Evolutionary conservation across 2,797 vertebrate genomes (phyloP), one percentile per base, ranked within the genome.

Genomic region (Benthosema pterotum): DNA sequence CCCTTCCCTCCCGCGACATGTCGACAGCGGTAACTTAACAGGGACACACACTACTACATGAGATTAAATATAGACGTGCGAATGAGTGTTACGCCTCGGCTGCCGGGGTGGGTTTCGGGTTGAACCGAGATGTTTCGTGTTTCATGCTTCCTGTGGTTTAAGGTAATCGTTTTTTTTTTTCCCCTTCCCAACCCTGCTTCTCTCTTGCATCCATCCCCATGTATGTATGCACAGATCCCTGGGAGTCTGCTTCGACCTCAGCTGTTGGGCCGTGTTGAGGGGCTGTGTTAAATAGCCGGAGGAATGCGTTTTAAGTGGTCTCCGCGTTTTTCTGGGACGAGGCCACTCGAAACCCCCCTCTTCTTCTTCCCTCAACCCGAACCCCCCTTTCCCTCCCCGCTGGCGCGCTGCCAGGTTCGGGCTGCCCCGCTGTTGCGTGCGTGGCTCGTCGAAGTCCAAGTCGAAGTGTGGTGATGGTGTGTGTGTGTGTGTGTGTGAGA

Each of bases 291-390:
- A 88, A 87, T 74, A 74, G 86, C 83, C 71, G 69, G 72, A 79
- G 84, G 87, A 91, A 92, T 92, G 87, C 83, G 78, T 89, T 90
- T 92, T 83, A 92, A 91, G 91, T 90, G 88, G 82, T 89, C 75
- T 82, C 64, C 70, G 84, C 51, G 66, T 81, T 15, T 38, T 5
- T 74, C 82, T 76, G 84, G 84, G 83, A 85, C 66, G 85, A 83
- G 81, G 65, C 69, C 0, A 70, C 75, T 87, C 65, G 77, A 83
- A 79, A 43, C 68, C 75, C 61, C 32, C 7, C 22, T 28, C 11
- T 9, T 14, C 19, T 43, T 7, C 50, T 11, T 14, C 19, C 57
- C 43, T 7, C 54, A 5, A 3, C 58, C 16, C 28, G n/a, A n/a
- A 5, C 59, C 17, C 60, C 72, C 75, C 65, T 79, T 48, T 62